These are phyloP conservation scores for Perca flavescens DNA, from an alignment of 2,113 vertebrate genomes.

Conservation along the genomic window DNA sequence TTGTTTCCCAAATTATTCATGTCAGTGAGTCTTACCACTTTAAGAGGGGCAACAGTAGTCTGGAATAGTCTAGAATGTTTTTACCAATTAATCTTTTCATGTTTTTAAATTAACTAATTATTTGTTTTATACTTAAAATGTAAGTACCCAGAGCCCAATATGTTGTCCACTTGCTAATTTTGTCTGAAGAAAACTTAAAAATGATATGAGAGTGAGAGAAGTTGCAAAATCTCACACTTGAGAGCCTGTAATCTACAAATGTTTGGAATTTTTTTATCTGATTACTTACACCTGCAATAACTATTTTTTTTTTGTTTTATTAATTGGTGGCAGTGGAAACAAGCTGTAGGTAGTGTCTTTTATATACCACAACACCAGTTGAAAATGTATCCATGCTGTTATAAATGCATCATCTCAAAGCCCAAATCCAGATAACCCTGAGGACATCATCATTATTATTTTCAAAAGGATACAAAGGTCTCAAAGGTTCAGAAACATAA, in stretches of 20 bases:
- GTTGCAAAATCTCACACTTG: not conserved
- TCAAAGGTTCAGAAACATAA: not conserved
- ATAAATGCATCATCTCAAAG: not conserved
- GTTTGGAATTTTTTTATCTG: not conserved
- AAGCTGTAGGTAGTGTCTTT: not conserved
- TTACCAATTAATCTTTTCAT: not conserved
- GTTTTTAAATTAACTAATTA: not conserved
- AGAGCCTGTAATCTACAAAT: not conserved
- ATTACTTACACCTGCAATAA: not conserved
- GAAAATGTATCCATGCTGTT: not conserved
- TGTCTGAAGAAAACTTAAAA: not conserved
- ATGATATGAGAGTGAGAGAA: not conserved
- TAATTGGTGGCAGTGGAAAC: slow-evolving; percentile 11
- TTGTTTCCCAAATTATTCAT: slow-evolving; percentile 2
- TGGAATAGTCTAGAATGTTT: not conserved
- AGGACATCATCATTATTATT: not conserved
- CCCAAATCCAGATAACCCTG: not conserved
- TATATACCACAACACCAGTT: too few species aligned
- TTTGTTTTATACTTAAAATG: too few species aligned
- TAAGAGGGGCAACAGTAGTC: not conserved
- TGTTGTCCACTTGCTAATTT: not conserved
- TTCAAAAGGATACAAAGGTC: not conserved
- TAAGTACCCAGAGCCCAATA: not conserved
- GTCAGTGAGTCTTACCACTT: not conserved
- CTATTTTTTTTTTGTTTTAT: not conserved